Conservation (phyloP, 2,113 vertebrate genomes). For the Kryptolebias marmoratus region DNA sequence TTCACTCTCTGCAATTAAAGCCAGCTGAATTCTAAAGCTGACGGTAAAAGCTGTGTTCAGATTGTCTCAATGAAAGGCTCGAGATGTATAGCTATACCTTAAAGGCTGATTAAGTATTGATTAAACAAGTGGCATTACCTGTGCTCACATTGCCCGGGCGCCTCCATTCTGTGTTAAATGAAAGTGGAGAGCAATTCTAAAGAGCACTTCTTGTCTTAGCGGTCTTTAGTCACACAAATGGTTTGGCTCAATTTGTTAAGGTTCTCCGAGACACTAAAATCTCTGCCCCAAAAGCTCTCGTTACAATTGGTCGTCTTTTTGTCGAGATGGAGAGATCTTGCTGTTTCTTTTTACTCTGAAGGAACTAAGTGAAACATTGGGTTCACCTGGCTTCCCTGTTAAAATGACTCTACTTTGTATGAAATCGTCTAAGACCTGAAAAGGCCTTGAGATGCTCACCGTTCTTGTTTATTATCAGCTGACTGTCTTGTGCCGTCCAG, state of each 20-base stretch:
- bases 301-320: not conserved
- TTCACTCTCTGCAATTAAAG: constrained; percentile 39
- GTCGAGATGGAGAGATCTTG: not conserved
- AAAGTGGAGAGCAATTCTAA: constrained; percentile 36
- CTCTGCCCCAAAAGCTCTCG: not conserved
- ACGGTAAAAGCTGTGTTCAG: constrained; percentile 40
- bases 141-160: constrained; percentile 14
- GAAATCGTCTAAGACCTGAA: too few species aligned
- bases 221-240: not conserved
- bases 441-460: too few species aligned
- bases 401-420: too few species aligned
- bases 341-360: not conserved
- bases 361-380: too few species aligned
- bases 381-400: too few species aligned
- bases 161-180: constrained; percentile 15
- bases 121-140: constrained; percentile 46
- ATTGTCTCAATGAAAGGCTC: constrained; percentile 40
- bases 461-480: too few species aligned
- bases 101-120: constrained; percentile 64
- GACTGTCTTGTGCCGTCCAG: not conserved
- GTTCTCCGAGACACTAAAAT: not conserved
- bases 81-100: constrained; percentile 11
- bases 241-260: constrained; percentile 1
- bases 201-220: not conserved
- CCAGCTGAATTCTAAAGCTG: constrained; percentile 39